Conservation (phyloP, 1,140 invertebrate genomes). For the Temnothorax nylanderi region DNA sequence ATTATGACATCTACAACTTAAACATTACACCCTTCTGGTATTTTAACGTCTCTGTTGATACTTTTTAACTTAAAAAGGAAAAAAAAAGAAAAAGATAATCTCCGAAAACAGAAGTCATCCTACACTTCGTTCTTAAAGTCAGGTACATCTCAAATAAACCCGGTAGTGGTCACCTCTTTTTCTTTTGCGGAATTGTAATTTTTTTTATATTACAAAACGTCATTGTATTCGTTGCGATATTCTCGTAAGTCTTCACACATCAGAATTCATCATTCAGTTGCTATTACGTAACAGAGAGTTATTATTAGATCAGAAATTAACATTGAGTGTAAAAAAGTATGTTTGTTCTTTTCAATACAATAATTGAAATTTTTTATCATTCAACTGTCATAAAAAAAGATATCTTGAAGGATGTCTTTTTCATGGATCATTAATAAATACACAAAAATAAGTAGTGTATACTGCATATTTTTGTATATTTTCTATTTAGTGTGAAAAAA, state of each 20-base stretch:
- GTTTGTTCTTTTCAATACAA: neutral
- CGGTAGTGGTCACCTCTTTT: constrained; percentile 44
- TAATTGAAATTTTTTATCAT: neutral
- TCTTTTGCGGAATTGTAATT: constrained; percentile 14
- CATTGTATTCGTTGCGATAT: constrained; percentile 25
- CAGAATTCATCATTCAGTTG: neutral
- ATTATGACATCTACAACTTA: constrained; percentile 80
- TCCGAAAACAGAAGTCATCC: constrained; percentile 49
- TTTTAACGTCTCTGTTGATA: constrained; percentile 57
- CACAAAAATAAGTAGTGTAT: neutral
- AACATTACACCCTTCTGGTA: constrained; percentile 68
- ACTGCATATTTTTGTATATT: neutral
- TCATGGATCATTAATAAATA: neutral
- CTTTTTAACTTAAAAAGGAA: constrained; percentile 32
- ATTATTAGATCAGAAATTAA: constrained; percentile 3
- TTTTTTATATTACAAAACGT: constrained; percentile 58
- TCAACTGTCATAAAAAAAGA: constrained; percentile 2
- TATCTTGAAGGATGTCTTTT: neutral
- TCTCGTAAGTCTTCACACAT: neutral
- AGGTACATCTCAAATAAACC: constrained; percentile 81
- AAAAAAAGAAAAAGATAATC: constrained; percentile 19
- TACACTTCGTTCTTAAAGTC: constrained; percentile 76
- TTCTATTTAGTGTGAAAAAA: constrained; percentile 1
- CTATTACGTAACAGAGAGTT: neutral
- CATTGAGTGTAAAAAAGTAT: neutral